Percentiles rank a stretch among this genome's conserved stretches.
These are phyloP conservation scores for Rhinogobius similis DNA, from an alignment of 2,113 vertebrate genomes.

Conservation along the genomic window DNA sequence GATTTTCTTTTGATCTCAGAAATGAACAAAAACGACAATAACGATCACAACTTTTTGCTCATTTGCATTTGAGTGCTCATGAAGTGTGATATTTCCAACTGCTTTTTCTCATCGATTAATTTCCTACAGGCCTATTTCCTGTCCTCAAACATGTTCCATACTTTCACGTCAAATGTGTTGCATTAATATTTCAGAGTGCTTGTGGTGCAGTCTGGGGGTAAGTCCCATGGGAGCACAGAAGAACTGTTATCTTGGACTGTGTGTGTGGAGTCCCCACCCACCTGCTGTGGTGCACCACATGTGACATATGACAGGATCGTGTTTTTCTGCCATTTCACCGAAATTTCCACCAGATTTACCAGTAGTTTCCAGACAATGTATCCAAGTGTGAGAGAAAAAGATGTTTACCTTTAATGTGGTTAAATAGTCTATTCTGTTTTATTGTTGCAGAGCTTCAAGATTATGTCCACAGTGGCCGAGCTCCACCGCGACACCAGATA, in stretches of 20 bases:
- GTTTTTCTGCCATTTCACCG: slow-evolving; percentile 32
- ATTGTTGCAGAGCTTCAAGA: slow-evolving; percentile 85
- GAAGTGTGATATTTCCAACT: slow-evolving; percentile 3
- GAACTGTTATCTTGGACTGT: slow-evolving; percentile 32
- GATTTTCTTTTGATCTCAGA: not conserved
- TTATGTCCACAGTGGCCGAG: slow-evolving; percentile 86
- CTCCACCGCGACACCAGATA: slow-evolving; percentile 87
- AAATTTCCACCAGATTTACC: slow-evolving; percentile 41
- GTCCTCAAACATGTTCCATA: not conserved
- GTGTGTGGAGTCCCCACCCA: slow-evolving; percentile 63
- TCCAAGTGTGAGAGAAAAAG: slow-evolving; percentile 3
- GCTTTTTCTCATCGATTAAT: not conserved
- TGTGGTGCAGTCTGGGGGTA: slow-evolving; percentile 31
- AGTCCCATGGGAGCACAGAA: slow-evolving; percentile 43
- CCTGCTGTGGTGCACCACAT: slow-evolving; percentile 61
- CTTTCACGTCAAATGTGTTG: not conserved
- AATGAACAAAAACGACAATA: not conserved
- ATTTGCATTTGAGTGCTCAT: not conserved
- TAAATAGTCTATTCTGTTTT: not conserved
- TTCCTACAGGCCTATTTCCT: not conserved
- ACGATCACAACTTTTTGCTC: not conserved
- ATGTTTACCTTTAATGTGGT: not conserved
- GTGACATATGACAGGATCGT: slow-evolving; percentile 13
- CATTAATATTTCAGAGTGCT: slow-evolving; percentile 13
- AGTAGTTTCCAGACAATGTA: slow-evolving; percentile 43